Evolutionary conservation across 2,797 vertebrate species (phyloP).

Genomic region (Eutrigla gurnardus): DNA sequence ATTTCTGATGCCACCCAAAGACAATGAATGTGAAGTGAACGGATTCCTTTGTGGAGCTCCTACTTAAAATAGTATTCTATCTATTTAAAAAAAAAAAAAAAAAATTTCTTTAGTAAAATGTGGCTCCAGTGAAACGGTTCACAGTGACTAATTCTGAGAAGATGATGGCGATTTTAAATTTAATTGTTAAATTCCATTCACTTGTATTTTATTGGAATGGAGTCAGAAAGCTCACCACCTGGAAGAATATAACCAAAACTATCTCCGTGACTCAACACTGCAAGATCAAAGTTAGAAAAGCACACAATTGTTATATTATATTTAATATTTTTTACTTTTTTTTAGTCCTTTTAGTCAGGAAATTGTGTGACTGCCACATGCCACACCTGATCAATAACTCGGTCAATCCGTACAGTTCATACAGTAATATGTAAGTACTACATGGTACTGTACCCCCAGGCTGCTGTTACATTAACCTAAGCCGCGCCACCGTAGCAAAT

Average conservation of each 20-base stretch:
- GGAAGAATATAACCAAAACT: not conserved
- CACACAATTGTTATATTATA: not conserved
- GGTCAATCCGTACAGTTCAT: conserved; percentile 15
- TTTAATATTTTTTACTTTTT: not conserved
- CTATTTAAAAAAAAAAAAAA: no score
- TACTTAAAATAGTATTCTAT: not conserved
- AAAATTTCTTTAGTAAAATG: not conserved
- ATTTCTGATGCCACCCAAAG: conserved; percentile 2
- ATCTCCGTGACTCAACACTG: not conserved
- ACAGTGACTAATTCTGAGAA: conserved; percentile 1
- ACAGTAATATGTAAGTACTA: conserved; percentile 23
- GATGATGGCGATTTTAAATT: not conserved
- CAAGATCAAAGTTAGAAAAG: no score
- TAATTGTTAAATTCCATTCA: not conserved
- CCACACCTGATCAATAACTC: not conserved
- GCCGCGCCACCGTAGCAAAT: conserved; percentile 60
- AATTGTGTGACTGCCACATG: not conserved
- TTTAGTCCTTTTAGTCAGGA: not conserved
- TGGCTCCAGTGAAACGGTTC: not conserved
- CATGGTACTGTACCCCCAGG: conserved; percentile 49
- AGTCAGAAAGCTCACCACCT: not conserved
- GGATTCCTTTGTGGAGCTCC: not conserved
- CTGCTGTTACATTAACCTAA: conserved; percentile 72
- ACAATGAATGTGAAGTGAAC: conserved; percentile 13
- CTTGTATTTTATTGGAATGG: not conserved